Conservation (phyloP, 2,888 invertebrate genomes). For the Agonopterix alstromeriana region DNA sequence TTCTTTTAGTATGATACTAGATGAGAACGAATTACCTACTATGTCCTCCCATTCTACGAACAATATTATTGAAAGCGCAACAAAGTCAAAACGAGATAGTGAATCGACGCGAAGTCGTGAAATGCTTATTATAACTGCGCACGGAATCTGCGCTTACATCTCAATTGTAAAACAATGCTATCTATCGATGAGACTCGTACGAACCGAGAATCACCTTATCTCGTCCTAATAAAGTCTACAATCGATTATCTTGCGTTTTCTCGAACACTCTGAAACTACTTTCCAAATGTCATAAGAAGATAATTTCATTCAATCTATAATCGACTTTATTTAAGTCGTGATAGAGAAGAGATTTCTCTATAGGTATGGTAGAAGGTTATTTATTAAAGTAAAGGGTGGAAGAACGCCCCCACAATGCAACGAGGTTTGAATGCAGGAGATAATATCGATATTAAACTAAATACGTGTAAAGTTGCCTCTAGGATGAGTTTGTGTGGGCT, state of each 20-base stretch:
- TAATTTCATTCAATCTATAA: background rate
- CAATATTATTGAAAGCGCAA: no score
- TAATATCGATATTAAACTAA: conserved; percentile 44
- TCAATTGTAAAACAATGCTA: conserved; percentile 64
- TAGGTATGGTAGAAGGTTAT: conserved; percentile 31
- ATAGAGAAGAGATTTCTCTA: background rate
- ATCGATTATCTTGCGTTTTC: conserved; percentile 2
- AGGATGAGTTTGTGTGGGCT: conserved; percentile 27
- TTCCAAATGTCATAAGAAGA: background rate
- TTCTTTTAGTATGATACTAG: no score
- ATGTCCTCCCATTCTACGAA: no score
- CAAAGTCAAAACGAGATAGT: conserved; percentile 11
- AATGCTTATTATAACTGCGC: conserved; percentile 45
- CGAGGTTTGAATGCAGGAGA: conserved; percentile 38
- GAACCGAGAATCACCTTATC: background rate
- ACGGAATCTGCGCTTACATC: conserved; percentile 50
- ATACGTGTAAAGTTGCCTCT: conserved; percentile 41
- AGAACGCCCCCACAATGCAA: conserved; percentile 46
- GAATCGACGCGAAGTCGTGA: conserved; percentile 30
- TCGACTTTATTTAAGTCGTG: background rate
- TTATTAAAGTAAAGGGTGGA: conserved; percentile 44
- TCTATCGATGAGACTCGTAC: conserved; percentile 19
- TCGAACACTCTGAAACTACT: background rate
- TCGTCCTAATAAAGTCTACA: background rate
- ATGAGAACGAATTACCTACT: no score